phyloP scores from a whole-genome alignment of 2,888 invertebrate species.

The Rutpela maculata region DNA sequence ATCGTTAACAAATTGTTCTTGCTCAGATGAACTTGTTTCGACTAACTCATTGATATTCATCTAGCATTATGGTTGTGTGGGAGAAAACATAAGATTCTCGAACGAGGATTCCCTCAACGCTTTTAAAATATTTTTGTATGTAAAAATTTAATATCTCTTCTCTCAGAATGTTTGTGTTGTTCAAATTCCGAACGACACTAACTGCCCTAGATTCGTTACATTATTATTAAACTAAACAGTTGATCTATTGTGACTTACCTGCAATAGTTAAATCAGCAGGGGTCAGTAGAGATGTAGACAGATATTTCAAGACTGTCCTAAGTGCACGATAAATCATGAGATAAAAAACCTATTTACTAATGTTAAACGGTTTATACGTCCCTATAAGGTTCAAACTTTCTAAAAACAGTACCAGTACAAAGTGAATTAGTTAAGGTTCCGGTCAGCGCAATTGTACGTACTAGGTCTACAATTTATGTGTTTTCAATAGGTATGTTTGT shows the following conservation, averaged over 20 bases:
- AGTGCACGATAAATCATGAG: slow-evolving; percentile 38
- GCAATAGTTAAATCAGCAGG: slow-evolving; percentile 34
- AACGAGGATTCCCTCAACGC: no score
- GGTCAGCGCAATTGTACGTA: slow-evolving; percentile 1
- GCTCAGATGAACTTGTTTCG: no score
- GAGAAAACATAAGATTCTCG: no score
- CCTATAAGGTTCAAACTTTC: slow-evolving; percentile 23
- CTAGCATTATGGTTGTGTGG: no score
- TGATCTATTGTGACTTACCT: slow-evolving; percentile 38
- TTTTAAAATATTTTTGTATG: not conserved
- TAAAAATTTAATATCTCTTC: not conserved
- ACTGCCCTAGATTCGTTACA: slow-evolving; percentile 24
- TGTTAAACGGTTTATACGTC: slow-evolving; percentile 27
- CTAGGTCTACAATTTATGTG: not conserved
- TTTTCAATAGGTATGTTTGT: not conserved
- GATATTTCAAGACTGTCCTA: slow-evolving; percentile 25
- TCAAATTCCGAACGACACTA: slow-evolving; percentile 16
- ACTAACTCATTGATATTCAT: no score
- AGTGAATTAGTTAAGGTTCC: slow-evolving; percentile 16
- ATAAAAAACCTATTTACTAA: slow-evolving; percentile 30
- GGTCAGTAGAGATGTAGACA: slow-evolving; percentile 31
- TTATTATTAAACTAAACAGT: slow-evolving; percentile 15
- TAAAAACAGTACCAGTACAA: not conserved
- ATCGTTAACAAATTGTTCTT: no score
- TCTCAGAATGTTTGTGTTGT: not conserved